Conservation (phyloP, 2,797 vertebrate genomes). For the Sparidentex hasta region DNA sequence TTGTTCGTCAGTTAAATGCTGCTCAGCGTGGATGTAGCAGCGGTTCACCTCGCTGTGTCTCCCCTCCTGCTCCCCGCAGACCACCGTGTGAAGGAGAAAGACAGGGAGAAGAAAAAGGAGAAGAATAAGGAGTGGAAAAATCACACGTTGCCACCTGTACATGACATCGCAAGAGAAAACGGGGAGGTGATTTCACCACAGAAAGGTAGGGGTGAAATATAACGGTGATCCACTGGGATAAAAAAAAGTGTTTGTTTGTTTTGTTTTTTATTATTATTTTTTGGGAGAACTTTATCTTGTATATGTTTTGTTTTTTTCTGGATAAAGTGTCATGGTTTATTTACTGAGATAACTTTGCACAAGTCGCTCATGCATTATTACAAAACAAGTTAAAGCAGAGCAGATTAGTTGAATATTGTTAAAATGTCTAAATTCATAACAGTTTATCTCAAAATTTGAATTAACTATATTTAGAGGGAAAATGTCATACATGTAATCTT, state of each 20-base stretch:
- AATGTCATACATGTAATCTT: not conserved
- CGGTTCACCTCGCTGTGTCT: conserved; percentile 22
- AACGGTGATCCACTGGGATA: not conserved
- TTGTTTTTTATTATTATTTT: not conserved
- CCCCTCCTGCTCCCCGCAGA: conserved; percentile 56
- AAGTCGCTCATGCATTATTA: not conserved
- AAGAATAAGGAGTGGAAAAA: conserved; percentile 92
- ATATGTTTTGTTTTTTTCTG: not conserved
- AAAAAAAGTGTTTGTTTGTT: not conserved
- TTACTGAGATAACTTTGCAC: not conserved
- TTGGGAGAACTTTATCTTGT: not conserved
- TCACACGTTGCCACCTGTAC: conserved; percentile 88
- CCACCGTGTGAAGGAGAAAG: conserved; percentile 78
- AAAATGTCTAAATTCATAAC: not conserved
- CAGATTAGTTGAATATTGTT: not conserved
- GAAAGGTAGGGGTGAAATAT: conserved; percentile 86
- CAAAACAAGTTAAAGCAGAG: not conserved
- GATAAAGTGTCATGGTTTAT: not conserved
- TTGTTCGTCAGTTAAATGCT: conserved; percentile 47
- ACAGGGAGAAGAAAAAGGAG: conserved; percentile 91
- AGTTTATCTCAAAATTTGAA: not conserved
- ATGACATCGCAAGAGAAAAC: conserved; percentile 93
- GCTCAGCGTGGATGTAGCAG: conserved; percentile 30
- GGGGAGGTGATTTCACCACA: conserved; percentile 90
- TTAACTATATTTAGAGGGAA: not conserved